phyloP scores from a whole-genome alignment of 2,113 vertebrate genomes.

The Microcebus ravelobensis region DNA sequence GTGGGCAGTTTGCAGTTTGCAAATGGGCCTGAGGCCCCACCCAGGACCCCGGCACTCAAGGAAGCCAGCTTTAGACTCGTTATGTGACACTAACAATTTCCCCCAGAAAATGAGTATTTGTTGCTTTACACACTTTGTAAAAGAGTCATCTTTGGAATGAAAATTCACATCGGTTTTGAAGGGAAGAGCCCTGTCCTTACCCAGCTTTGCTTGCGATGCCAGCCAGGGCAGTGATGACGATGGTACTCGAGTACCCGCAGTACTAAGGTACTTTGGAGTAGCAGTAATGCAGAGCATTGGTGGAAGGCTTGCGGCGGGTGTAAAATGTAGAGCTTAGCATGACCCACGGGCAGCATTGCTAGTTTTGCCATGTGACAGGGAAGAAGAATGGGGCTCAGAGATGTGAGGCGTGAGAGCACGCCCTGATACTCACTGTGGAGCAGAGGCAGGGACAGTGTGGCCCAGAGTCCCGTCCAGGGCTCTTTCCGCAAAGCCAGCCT shows the following conservation, averaged over 20 bases:
- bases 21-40: neutral
- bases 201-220: neutral
- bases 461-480: neutral
- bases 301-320: accelerated
- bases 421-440: accelerated
- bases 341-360: accelerated
- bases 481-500: neutral
- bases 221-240: accelerated
- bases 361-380: accelerated
- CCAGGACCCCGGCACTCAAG: accelerated
- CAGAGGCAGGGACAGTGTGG: accelerated
- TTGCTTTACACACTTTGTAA: neutral
- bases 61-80: accelerated
- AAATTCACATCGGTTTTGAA: neutral
- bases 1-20: accelerated
- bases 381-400: neutral
- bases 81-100: neutral
- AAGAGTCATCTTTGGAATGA: neutral
- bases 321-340: accelerated
- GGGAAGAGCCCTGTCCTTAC: neutral
- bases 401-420: accelerated
- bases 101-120: neutral
- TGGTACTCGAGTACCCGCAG: accelerated
- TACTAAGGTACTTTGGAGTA: neutral
- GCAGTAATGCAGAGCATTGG: no score